These are phyloP conservation scores for Apus apus DNA, from an alignment of 2,113 vertebrate genomes.

Conservation along the genomic window DNA sequence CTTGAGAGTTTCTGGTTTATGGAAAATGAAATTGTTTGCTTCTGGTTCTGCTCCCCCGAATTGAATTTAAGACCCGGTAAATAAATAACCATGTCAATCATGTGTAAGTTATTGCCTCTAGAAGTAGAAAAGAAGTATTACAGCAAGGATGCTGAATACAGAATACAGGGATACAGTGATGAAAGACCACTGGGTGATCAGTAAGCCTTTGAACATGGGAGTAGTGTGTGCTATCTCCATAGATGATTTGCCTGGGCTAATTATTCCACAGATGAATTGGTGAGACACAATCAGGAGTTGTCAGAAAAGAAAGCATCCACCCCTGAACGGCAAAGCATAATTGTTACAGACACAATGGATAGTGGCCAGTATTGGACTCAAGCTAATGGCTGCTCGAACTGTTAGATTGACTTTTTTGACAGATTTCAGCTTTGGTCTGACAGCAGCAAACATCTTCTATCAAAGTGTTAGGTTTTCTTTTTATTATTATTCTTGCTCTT, in stretches of 20 bases:
- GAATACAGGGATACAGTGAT: not conserved
- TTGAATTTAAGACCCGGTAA: not conserved
- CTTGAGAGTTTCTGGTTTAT: not conserved
- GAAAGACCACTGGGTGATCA: not conserved
- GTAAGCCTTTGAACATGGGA: not conserved
- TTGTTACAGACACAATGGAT: not conserved
- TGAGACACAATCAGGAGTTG: not conserved
- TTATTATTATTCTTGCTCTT: too few relatives aligned
- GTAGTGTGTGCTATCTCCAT: not conserved
- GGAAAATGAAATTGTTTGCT: not conserved
- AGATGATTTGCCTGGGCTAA: not conserved
- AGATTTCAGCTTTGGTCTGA: not conserved
- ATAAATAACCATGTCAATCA: not conserved
- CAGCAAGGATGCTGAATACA: not conserved
- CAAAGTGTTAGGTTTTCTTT: not conserved
- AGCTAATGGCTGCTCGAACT: not conserved
- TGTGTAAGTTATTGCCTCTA: not conserved
- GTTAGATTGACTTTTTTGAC: not conserved
- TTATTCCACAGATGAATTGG: not conserved
- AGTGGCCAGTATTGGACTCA: not conserved
- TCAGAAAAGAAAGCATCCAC: not conserved
- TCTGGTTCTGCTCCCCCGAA: not conserved
- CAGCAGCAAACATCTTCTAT: not conserved
- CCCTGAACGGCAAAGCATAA: not conserved
- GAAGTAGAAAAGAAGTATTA: not conserved